Conservation (phyloP, 2,113 vertebrate genomes). For the Hylia prasina region DNA sequence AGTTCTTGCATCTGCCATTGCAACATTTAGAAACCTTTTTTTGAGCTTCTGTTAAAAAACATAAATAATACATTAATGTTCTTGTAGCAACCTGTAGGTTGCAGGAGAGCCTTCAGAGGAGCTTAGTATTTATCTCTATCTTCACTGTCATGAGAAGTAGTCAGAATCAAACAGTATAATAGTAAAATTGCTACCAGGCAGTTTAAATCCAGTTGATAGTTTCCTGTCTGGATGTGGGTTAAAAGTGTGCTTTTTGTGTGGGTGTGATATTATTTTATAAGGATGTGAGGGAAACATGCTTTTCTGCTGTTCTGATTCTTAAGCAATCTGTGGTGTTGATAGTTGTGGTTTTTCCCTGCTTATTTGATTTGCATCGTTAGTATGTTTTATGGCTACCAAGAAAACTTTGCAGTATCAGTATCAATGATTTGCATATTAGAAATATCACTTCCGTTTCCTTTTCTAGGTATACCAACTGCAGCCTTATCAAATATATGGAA, state of each 20-base stretch:
- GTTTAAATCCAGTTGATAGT: background rate
- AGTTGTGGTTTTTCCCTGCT: background rate
- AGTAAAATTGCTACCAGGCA: background rate
- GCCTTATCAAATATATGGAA: conserved; percentile 99
- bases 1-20: background rate
- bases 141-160: background rate
- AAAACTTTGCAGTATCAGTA: background rate
- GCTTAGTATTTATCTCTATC: background rate
- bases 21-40: background rate
- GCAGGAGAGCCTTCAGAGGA: background rate
- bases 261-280: background rate
- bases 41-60: background rate
- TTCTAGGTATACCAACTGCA: conserved; percentile 98
- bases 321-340: background rate
- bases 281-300: background rate
- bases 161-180: background rate
- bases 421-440: background rate
- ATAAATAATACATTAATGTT: background rate
- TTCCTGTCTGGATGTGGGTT: background rate
- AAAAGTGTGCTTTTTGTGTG: background rate
- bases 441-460: conserved; percentile 5
- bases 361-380: background rate
- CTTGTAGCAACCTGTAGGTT: background rate
- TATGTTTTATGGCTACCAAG: background rate
- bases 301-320: background rate